Evolutionary conservation across 2,797 vertebrate genomes (phyloP), one percentile per base, ranked within the genome.

Genomic region (Enteromius unitaeniatus): DNA sequence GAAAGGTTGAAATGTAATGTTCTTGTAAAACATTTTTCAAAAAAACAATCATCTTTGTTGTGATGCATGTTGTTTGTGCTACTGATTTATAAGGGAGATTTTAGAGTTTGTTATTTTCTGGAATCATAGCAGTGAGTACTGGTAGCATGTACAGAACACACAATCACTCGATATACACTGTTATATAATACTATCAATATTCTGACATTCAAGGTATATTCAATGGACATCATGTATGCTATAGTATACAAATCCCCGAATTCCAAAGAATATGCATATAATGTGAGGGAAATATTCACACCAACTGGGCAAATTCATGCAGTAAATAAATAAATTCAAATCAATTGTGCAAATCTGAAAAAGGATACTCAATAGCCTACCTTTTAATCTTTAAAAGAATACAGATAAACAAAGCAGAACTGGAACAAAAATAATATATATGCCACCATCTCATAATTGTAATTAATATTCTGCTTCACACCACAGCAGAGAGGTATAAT

Each of bases 381-480:
- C 9, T 42, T 37, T 64, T 45, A 40, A 68, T 37, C 62, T 67
- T 55, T 42, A 53, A 40, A 21, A 67, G 10, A 75, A 55, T 53
- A 31, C 17, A 53, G 47, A 76, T 67, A 55, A 76, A 76, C 65
- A 69, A 65, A 67, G 60, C 62, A 42, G 58, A 82, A 60, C 31
- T 14, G 15, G 15, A 75, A 51, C 8, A 34, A 76, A 67, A 65
- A 28, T 67, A 40, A 82, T 11, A 64, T 28, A 62, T 55, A 67
- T 55, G 31, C 21, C 3, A 17, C 6, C 26, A n/a, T 76, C 34
- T 68, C 47, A 53, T 42, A 75, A 67, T 31, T 31, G 34, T 51
- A 45, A 77, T 45, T 23, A 68, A 69, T 83, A 69, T 17, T 47
- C 8, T 23, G 65, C 26, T 78, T 78, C 40, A 83, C 65, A 70